phyloP scores from a whole-genome alignment of 2,888 invertebrate species.

The Drosophila neotestacea region DNA sequence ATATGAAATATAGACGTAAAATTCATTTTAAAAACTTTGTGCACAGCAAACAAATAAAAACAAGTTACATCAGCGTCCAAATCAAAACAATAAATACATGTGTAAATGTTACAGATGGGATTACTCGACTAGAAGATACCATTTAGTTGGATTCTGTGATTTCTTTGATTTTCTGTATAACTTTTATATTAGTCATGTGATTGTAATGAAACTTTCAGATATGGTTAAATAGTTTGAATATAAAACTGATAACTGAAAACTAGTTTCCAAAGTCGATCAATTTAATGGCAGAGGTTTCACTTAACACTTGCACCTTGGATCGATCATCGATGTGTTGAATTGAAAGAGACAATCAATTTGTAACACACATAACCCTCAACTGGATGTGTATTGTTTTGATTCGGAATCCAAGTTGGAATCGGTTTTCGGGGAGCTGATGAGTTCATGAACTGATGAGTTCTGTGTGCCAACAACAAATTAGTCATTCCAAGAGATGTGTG shows the following conservation, averaged over 20 bases:
- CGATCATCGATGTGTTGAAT: neutral
- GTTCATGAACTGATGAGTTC: conserved; percentile 36
- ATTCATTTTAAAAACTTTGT: conserved; percentile 53
- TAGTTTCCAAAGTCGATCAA: conserved; percentile 42
- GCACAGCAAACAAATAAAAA: conserved; percentile 46
- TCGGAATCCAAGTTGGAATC: conserved; percentile 4
- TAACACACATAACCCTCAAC: conserved; percentile 33
- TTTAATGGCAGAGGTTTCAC: neutral
- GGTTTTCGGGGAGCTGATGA: conserved; percentile 35
- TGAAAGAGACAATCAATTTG: conserved; percentile 33
- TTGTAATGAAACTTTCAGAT: no score
- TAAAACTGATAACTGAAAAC: conserved; percentile 9
- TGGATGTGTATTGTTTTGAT: conserved; percentile 36
- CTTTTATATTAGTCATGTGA: no score
- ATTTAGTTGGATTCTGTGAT: neutral
- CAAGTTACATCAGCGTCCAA: conserved; percentile 52
- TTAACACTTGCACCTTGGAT: conserved; percentile 23
- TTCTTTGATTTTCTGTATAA: no score
- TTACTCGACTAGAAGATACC: neutral
- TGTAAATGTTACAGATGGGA: neutral
- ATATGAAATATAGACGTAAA: conserved; percentile 46
- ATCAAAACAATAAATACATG: conserved; percentile 35
- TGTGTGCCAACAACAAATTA: conserved; percentile 55
- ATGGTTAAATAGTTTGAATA: no score
- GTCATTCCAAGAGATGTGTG: conserved; percentile 39